phyloP scores from a whole-genome alignment of 2,113 vertebrate species.

The Heliornis fulica region DNA sequence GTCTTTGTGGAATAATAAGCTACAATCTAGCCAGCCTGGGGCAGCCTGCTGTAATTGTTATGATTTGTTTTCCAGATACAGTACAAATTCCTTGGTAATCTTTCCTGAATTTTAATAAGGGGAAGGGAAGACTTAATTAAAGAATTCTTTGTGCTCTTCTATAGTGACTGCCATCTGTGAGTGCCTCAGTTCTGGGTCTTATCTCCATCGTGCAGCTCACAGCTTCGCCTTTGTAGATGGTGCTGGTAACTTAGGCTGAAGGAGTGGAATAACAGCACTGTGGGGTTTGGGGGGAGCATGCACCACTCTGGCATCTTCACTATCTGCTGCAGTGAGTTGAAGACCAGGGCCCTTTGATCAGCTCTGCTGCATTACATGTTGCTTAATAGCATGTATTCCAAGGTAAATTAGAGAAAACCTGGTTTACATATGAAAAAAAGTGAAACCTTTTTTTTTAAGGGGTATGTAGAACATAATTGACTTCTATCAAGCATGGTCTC shows the following conservation, averaged over 20 bases:
- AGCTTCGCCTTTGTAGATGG: neutral
- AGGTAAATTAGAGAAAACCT: neutral
- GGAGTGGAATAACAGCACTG: neutral
- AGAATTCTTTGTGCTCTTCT: constrained; percentile 48
- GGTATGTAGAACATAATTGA: neutral
- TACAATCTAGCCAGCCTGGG: constrained; percentile 26
- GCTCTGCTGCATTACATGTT: neutral
- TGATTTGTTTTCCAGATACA: constrained; percentile 72
- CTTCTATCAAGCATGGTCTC: neutral
- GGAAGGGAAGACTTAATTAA: constrained; percentile 76
- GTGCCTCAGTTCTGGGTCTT: constrained; percentile 41
- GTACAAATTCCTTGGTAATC: constrained; percentile 70
- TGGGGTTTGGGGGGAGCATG: neutral
- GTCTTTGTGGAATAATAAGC: constrained; percentile 53
- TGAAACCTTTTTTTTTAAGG: neutral
- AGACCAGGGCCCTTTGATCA: neutral
- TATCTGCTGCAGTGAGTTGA: neutral
- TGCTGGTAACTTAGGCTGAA: neutral
- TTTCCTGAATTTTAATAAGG: constrained; percentile 70
- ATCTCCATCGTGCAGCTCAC: constrained; percentile 34
- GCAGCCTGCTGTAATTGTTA: constrained; percentile 65
- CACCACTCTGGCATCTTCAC: neutral
- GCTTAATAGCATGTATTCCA: neutral
- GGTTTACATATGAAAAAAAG: neutral
- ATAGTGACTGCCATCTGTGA: constrained; percentile 18